Evolutionary conservation across 1,140 invertebrate genomes (phyloP).

Genomic region (Rhopalosiphum padi): DNA sequence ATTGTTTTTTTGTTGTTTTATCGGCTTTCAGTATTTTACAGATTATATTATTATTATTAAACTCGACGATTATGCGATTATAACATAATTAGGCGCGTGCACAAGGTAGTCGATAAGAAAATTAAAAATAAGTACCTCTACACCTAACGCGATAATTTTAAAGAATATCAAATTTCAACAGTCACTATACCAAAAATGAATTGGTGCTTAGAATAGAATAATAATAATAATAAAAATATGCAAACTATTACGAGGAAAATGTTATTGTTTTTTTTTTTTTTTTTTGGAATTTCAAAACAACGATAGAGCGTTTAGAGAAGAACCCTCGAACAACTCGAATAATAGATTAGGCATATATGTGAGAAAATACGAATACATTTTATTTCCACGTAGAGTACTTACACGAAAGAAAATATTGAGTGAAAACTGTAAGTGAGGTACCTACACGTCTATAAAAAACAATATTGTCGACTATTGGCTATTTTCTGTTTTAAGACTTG

Average conservation of each 20-base stretch:
- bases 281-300: background rate
- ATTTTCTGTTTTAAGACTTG: no score
- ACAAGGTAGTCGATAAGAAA: background rate
- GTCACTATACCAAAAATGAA: background rate
- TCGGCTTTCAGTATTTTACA: background rate
- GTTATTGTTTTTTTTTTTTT: background rate
- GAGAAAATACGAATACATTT: background rate
- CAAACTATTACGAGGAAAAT: background rate
- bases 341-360: background rate
- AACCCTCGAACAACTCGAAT: background rate
- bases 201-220: background rate
- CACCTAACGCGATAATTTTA: background rate
- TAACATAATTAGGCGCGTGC: background rate
- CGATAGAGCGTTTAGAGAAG: background rate
- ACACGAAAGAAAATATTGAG: no score
- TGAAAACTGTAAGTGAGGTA: no score
- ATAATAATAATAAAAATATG: background rate
- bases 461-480: no score
- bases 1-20: background rate
- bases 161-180: background rate
- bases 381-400: background rate
- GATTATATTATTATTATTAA: background rate
- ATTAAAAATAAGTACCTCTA: background rate
- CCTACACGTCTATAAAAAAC: no score
- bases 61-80: background rate